Conservation (phyloP, 2,797 vertebrate genomes). For the Pelobates cultripes region DNA sequence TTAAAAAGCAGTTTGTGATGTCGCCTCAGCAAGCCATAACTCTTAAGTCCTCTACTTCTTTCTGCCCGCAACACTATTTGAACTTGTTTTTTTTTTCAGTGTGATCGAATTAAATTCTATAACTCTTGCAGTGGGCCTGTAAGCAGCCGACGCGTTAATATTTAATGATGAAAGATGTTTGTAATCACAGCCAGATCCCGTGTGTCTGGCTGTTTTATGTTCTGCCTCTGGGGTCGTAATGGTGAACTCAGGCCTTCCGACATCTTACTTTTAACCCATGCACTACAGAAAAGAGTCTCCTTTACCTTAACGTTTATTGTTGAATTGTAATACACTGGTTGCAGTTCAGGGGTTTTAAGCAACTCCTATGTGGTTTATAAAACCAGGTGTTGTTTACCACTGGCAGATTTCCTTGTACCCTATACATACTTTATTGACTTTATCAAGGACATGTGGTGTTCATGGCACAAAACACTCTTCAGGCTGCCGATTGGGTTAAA, state of each 20-base stretch:
- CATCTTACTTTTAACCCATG: conserved; percentile 41
- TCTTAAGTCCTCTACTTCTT: conserved; percentile 39
- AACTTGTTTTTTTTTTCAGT: conserved; percentile 49
- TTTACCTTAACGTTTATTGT: too few relatives aligned
- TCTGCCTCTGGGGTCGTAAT: conserved; percentile 72
- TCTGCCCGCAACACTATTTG: conserved; percentile 50
- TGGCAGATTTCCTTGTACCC: too few relatives aligned
- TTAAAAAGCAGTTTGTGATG: conserved; percentile 51
- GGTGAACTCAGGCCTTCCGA: conserved; percentile 67
- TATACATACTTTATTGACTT: too few relatives aligned
- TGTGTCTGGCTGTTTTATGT: conserved; percentile 73
- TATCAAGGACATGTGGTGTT: too few relatives aligned
- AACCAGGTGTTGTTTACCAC: too few relatives aligned
- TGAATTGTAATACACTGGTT: too few relatives aligned
- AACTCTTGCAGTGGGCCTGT: conserved; percentile 72
- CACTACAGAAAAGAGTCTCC: not conserved
- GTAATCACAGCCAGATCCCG: conserved; percentile 71
- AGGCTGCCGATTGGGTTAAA: too few relatives aligned
- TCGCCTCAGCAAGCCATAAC: conserved; percentile 41
- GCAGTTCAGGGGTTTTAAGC: too few relatives aligned
- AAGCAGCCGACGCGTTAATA: conserved; percentile 72
- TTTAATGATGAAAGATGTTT: conserved; percentile 76
- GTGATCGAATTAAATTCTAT: conserved; percentile 72
- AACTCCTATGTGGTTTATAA: too few relatives aligned
- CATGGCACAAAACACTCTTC: too few relatives aligned